These are phyloP conservation scores for Platichthys stellatus DNA, from an alignment of 2,113 vertebrate genomes.

Conservation along the genomic window DNA sequence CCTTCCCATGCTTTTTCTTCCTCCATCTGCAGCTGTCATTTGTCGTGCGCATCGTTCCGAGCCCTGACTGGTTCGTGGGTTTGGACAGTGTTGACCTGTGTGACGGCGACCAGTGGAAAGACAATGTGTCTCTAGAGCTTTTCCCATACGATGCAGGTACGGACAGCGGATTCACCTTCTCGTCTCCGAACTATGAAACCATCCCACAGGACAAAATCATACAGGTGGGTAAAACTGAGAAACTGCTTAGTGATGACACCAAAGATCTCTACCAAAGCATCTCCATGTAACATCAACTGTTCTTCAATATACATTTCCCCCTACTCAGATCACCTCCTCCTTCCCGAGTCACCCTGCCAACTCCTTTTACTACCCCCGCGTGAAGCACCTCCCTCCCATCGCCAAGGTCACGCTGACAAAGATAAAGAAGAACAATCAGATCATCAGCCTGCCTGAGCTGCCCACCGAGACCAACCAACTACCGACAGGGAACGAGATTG, in stretches of 20 bases:
- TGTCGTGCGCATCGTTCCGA: conserved; percentile 91
- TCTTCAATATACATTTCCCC: conserved; percentile 23
- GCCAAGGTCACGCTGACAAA: conserved; percentile 90
- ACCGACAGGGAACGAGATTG: conserved; percentile 88
- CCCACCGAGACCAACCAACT: conserved; percentile 82
- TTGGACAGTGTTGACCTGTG: conserved; percentile 91
- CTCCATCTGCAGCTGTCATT: conserved; percentile 88
- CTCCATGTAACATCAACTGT: background rate
- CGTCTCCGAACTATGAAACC: conserved; percentile 97
- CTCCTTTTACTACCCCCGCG: conserved; percentile 95
- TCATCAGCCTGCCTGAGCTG: conserved; percentile 82
- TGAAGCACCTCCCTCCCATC: conserved; percentile 93
- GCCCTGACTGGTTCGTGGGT: conserved; percentile 98
- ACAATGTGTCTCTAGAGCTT: conserved; percentile 87
- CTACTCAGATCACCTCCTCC: conserved; percentile 90
- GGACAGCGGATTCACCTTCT: conserved; percentile 98
- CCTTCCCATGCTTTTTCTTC: conserved; percentile 18
- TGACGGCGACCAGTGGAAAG: conserved; percentile 88
- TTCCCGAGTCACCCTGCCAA: conserved; percentile 95
- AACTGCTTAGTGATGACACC: background rate
- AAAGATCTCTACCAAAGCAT: background rate
- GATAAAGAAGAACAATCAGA: conserved; percentile 84
- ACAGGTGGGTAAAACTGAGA: conserved; percentile 79
- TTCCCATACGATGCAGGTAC: conserved; percentile 94
- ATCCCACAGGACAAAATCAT: conserved; percentile 94